Percentiles rank a stretch among this genome's conserved stretches.
phyloP scores from a whole-genome alignment of 2,797 vertebrate species.

The Acanthornis magna region DNA sequence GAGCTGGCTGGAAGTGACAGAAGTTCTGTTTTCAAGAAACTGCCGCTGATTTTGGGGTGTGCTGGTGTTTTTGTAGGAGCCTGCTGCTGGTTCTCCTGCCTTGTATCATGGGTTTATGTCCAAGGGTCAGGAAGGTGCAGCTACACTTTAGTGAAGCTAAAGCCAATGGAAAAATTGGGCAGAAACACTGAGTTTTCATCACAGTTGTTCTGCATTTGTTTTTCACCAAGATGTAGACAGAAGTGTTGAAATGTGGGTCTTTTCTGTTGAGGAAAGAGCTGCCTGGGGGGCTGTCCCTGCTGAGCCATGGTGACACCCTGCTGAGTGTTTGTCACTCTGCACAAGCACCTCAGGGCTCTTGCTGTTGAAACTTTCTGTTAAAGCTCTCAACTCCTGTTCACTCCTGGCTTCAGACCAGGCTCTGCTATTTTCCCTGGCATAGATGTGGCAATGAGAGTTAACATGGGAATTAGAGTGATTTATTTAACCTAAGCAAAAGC shows the following conservation, averaged over 20 bases:
- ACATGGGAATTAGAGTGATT: conserved; percentile 29
- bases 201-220: neutral
- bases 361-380: neutral
- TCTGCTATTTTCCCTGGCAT: conserved; percentile 17
- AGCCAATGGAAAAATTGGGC: accelerated
- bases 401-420: neutral
- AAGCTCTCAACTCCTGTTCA: neutral
- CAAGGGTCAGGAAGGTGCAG: neutral
- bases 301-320: neutral
- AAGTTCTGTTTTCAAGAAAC: neutral
- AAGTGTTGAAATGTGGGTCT: neutral
- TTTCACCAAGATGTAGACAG: neutral
- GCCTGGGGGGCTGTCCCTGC: neutral
- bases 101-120: neutral
- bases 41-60: neutral
- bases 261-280: neutral
- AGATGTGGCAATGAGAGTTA: conserved; percentile 7
- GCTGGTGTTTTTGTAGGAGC: neutral
- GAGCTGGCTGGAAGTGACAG: neutral
- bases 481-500: neutral
- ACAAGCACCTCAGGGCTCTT: neutral
- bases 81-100: neutral
- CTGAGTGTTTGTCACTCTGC: neutral
- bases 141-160: neutral
- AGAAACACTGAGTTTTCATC: neutral